phyloP scores from a whole-genome alignment of 2,888 invertebrate species.

The Catonia carolina region DNA sequence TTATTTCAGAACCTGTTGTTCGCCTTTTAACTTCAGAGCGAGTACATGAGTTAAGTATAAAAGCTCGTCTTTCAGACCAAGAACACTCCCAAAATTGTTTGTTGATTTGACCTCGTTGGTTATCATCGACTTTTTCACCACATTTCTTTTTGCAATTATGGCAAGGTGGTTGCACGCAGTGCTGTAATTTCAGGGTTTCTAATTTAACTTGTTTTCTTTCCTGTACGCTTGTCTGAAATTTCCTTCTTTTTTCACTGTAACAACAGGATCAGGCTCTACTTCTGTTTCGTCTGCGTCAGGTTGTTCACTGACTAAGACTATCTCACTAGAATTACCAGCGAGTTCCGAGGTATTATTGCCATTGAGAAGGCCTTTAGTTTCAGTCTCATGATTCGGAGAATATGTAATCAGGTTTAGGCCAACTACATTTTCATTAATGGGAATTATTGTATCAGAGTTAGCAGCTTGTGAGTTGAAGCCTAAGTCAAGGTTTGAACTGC shows the following conservation, averaged over 20 bases:
- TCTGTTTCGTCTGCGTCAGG: too few relatives aligned
- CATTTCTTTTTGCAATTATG: neutral
- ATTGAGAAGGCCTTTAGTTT: too few relatives aligned
- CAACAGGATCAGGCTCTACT: too few relatives aligned
- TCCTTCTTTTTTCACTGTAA: slow-evolving; percentile 4
- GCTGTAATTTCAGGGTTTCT: neutral
- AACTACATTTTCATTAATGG: too few relatives aligned
- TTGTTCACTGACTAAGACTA: too few relatives aligned
- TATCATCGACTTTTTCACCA: neutral
- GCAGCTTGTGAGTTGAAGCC: too few relatives aligned
- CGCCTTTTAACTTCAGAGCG: slow-evolving; percentile 4
- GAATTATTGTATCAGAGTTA: too few relatives aligned
- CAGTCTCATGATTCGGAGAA: too few relatives aligned
- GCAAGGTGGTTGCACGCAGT: neutral
- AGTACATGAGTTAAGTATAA: slow-evolving; percentile 10
- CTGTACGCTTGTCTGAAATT: slow-evolving; percentile 3
- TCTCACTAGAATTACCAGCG: too few relatives aligned
- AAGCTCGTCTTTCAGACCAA: slow-evolving; percentile 6
- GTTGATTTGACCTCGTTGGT: neutral
- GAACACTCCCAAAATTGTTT: slow-evolving; percentile 8
- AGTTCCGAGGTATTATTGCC: too few relatives aligned
- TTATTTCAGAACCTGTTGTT: neutral
- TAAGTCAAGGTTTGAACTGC: too few relatives aligned
- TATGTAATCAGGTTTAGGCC: too few relatives aligned
- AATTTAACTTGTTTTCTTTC: slow-evolving; percentile 14